phyloP scores from a whole-genome alignment of 2,888 invertebrate genomes.

The Reticulitermes lucifugus region DNA sequence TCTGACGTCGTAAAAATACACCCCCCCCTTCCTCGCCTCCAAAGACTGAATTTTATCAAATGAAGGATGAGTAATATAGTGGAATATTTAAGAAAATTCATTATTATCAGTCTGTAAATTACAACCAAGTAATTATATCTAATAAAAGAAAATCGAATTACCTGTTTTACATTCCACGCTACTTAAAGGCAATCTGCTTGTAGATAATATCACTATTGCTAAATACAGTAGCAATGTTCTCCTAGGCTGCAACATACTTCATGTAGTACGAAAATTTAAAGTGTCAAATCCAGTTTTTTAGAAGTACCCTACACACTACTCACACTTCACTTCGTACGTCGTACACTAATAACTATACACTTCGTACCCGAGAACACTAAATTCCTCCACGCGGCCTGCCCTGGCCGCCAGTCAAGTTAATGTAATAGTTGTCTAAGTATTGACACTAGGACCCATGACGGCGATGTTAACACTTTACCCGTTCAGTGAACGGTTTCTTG shows the following conservation, averaged over 20 bases:
- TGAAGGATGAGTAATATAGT: too few relatives aligned
- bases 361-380: too few relatives aligned
- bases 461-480: neutral
- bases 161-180: constrained; percentile 24
- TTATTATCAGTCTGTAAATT: too few relatives aligned
- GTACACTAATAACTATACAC: too few relatives aligned
- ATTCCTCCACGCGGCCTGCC: constrained; percentile 10
- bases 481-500: neutral
- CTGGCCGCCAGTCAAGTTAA: neutral
- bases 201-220: constrained; percentile 28
- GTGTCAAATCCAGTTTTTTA: constrained; percentile 12
- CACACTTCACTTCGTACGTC: neutral
- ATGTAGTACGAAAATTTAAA: constrained; percentile 2
- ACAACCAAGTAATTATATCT: too few relatives aligned
- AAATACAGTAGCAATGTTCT: constrained; percentile 32
- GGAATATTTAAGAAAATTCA: too few relatives aligned
- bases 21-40: too few relatives aligned
- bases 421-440: neutral
- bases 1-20: too few relatives aligned
- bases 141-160: neutral
- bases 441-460: constrained; percentile 25
- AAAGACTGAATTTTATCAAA: too few relatives aligned
- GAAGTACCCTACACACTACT: neutral
- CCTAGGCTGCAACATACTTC: constrained; percentile 41
- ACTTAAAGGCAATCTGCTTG: constrained; percentile 14